Evolutionary conservation across 2,888 invertebrate genomes (phyloP).

Genomic region (Rhagonycha lutea): DNA sequence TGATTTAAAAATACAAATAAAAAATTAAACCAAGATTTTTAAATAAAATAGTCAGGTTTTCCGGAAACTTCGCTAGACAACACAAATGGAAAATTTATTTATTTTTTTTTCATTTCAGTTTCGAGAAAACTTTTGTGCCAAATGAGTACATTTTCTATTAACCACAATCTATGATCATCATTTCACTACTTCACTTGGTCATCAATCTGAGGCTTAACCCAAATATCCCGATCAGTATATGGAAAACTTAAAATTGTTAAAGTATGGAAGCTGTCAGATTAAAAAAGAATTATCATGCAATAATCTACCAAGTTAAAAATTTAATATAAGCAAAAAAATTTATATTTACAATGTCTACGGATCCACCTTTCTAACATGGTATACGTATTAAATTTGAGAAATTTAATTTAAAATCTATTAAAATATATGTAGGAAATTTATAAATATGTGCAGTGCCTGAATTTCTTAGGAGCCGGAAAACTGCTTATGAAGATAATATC

Average conservation of each 20-base stretch:
- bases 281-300: neutral
- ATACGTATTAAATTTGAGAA: neutral
- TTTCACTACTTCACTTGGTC: neutral
- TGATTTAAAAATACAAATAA: too few species aligned
- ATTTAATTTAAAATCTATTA: constrained; percentile 2
- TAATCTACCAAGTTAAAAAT: neutral
- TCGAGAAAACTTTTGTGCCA: too few species aligned
- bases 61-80: too few species aligned
- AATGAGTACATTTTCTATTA: too few species aligned
- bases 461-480: constrained; percentile 3
- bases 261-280: neutral
- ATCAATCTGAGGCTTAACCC: neutral
- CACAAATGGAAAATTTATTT: too few species aligned
- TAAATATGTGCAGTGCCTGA: constrained; percentile 12
- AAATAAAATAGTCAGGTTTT: too few species aligned
- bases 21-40: too few species aligned
- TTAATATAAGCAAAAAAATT: neutral
- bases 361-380: neutral
- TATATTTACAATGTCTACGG: neutral
- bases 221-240: neutral
- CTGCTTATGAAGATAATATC: constrained; percentile 30
- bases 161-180: neutral
- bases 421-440: constrained; percentile 14
- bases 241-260: neutral
- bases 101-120: too few species aligned